Conservation (phyloP, 2,797 vertebrate species). For the Dromococcyx pavoninus region DNA sequence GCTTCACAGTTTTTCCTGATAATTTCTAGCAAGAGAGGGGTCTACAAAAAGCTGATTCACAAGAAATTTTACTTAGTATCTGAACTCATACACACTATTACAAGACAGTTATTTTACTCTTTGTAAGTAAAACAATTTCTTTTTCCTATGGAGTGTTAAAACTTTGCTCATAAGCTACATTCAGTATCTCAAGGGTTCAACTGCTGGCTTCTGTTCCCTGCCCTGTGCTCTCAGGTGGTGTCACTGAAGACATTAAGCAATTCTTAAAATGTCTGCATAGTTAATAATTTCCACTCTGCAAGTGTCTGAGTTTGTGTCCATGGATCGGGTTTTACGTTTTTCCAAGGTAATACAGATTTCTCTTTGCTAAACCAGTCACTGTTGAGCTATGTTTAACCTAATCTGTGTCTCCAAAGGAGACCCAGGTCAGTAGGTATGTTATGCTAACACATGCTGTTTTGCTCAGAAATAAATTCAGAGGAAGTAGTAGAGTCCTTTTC, state of each 20-base stretch:
- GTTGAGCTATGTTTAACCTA: not conserved
- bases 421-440: not conserved
- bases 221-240: not conserved
- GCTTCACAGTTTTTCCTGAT: not conserved
- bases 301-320: fast-evolving
- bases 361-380: not conserved
- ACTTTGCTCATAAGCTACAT: not conserved
- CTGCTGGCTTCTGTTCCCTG: not conserved
- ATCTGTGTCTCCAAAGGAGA: not conserved
- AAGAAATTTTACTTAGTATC: not conserved
- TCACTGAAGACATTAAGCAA: too few species aligned
- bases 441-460: not conserved
- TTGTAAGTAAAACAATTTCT: not conserved
- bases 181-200: not conserved
- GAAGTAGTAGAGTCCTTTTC: not conserved
- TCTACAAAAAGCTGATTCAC: not conserved
- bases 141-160: not conserved
- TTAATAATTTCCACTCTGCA: not conserved
- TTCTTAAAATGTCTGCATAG: not conserved
- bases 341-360: not conserved
- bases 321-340: not conserved
- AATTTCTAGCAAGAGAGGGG: not conserved
- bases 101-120: not conserved
- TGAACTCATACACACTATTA: not conserved
- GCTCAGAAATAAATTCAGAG: not conserved